Base-by-base conservation (phyloP, 2,113 vertebrate genomes). In the Otolemur garnettii region DNA sequence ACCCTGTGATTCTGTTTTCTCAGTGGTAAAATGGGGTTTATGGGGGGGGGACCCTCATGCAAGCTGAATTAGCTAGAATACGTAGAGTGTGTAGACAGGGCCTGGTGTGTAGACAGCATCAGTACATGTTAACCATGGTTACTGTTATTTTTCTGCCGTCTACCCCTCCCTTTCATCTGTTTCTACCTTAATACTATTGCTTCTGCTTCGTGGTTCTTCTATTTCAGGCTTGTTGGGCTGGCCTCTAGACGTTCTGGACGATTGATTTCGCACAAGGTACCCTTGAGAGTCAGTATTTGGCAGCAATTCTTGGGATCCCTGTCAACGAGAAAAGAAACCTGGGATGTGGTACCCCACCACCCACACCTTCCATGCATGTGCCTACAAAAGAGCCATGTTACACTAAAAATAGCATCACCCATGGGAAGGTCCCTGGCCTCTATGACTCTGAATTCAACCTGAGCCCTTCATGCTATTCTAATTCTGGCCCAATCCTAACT, bases 291-390 rank as follows among this genome's bases (percentile, higher is more conserved):
- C 96, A 69, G 91, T 8, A 42, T 96, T 98, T 0, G 28, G 82
- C 35, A 84, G 2, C 74, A 78, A 17, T 59, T 97, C 97, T 69
- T 97, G 96, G 8, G 95, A 97, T 82, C 75, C 94, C 97, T 97
- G 94, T 87, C 2, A 62, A 92, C 28, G 91, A 94, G 80, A 94
- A n/a, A 94, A 62, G 60, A 97, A 42, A 87, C n/a, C 64, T 38
- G 62, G 35, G n/a, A 4, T 93, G 28, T 95, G 50, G 80, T 38
- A 66, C 33, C 57, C 62, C 28, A 80, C 62, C 38, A 71, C 35
- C 4, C 21, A 17, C 17, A n/a, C 79, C 15, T 75, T 89, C 55
- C 9, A 1, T 0, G 4, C 22, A 5, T 3, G 9, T 45, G 38
- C 57, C 80, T 75, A 66, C 45, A 79, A 45, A 84, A 69, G 17